Evolutionary conservation across 2,113 vertebrate genomes (phyloP).

Genomic region (Natator depressus): DNA sequence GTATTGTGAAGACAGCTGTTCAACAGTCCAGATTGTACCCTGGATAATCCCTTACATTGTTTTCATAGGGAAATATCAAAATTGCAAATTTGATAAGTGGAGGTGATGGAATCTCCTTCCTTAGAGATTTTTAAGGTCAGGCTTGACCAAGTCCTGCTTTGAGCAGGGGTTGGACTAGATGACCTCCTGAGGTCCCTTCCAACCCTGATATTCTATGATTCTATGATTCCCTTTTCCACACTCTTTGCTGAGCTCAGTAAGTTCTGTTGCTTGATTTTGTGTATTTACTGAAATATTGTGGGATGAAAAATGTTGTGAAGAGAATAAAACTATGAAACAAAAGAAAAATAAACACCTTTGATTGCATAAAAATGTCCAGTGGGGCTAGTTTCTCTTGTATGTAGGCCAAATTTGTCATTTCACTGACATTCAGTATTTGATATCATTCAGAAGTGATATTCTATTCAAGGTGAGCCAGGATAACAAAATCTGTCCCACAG

Average conservation of each 20-base stretch:
- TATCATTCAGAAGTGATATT: not conserved
- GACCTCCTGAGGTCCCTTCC: no score
- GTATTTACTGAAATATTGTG: accelerated
- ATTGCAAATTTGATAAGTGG: not conserved
- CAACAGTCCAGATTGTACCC: not conserved
- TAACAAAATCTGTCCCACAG: not conserved
- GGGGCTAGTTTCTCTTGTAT: accelerated
- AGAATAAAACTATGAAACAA: accelerated
- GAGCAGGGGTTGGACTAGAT: no score
- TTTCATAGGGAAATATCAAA: not conserved
- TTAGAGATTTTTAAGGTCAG: no score
- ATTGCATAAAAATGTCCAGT: not conserved
- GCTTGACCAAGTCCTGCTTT: no score
- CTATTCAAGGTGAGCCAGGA: not conserved
- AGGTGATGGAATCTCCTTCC: no score
- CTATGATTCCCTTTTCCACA: not conserved
- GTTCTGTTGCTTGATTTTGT: not conserved
- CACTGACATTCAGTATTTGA: accelerated
- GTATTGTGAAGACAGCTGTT: not conserved
- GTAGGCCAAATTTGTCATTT: not conserved
- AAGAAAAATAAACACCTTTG: not conserved
- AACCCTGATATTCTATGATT: no score
- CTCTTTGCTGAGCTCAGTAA: not conserved
- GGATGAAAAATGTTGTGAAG: accelerated
- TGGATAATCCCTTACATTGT: not conserved